phyloP scores from a whole-genome alignment of 1,140 invertebrate genomes.

The Ostrea edulis region DNA sequence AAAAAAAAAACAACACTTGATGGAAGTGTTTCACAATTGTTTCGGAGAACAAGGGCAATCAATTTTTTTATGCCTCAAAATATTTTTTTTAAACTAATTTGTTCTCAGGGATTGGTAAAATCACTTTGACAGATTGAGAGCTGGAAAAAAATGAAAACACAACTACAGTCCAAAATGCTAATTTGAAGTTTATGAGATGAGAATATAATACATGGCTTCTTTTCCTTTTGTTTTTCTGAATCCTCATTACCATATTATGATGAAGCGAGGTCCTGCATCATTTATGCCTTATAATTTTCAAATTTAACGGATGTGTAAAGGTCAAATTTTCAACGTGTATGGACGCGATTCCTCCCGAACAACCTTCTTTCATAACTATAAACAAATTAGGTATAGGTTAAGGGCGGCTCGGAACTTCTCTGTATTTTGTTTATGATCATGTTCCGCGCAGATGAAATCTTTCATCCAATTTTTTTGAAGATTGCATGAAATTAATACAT shows the following conservation, averaged over 20 bases:
- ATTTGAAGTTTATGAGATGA: conserved; percentile 22
- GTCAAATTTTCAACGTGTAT: conserved; percentile 6
- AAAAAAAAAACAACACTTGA: background rate
- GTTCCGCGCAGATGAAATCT: conserved; percentile 33
- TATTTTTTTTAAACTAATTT: background rate
- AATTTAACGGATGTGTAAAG: conserved; percentile 22
- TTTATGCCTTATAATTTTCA: conserved; percentile 32
- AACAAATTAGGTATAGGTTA: background rate
- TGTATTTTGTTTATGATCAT: conserved; percentile 22
- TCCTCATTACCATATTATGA: conserved; percentile 24
- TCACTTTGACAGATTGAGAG: background rate
- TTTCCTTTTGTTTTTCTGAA: background rate
- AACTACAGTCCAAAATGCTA: background rate
- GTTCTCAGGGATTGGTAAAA: conserved; percentile 1
- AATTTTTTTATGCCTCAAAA: background rate
- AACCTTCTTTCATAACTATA: conserved; percentile 18
- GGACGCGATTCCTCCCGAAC: background rate
- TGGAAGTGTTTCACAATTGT: background rate
- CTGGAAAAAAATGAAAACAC: background rate
- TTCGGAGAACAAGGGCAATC: background rate
- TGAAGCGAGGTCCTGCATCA: conserved; percentile 28
- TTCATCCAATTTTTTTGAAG: conserved; percentile 32
- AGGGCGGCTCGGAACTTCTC: background rate
- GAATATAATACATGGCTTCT: conserved; percentile 11
- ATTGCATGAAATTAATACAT: conserved; percentile 37